Percentiles rank a stretch among this genome's conserved stretches.
phyloP scores from a whole-genome alignment of 2,113 vertebrate species.

The Hiodon alosoides region DNA sequence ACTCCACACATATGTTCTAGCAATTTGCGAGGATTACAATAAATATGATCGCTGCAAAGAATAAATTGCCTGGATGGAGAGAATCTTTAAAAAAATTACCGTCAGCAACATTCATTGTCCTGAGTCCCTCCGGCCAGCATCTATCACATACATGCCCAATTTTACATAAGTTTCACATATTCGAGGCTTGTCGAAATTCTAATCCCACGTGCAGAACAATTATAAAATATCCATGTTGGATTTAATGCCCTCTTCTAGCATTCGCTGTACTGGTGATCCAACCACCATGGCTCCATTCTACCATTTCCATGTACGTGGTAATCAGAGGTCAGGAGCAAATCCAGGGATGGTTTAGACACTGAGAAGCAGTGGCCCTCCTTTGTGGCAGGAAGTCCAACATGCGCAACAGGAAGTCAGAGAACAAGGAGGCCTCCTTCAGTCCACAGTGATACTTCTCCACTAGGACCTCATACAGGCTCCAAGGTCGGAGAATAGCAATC shows the following conservation, averaged over 20 bases:
- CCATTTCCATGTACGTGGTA: not conserved
- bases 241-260: not conserved
- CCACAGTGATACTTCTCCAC: constrained; percentile 67
- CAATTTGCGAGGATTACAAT: too few species aligned
- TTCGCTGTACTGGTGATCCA: not conserved
- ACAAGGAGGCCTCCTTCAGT: constrained; percentile 48
- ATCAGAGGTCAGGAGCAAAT: constrained; percentile 37
- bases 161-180: too few species aligned
- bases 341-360: constrained; percentile 73
- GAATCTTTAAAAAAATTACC: too few species aligned
- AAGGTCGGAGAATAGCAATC: constrained; percentile 57
- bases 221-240: not conserved
- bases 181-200: too few species aligned
- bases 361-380: constrained; percentile 64
- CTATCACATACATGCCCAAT: too few species aligned
- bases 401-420: constrained; percentile 64
- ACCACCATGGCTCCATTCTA: too few species aligned
- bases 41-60: too few species aligned
- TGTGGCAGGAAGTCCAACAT: constrained; percentile 69
- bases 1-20: too few species aligned
- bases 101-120: too few species aligned
- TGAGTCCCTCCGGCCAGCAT: too few species aligned
- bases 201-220: too few species aligned
- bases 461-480: constrained; percentile 64
- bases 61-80: too few species aligned